Percentiles rank a stretch among this genome's conserved stretches.
These are phyloP conservation scores for Thamnophis elegans DNA, from an alignment of 2,797 vertebrate species.

Conservation along the genomic window DNA sequence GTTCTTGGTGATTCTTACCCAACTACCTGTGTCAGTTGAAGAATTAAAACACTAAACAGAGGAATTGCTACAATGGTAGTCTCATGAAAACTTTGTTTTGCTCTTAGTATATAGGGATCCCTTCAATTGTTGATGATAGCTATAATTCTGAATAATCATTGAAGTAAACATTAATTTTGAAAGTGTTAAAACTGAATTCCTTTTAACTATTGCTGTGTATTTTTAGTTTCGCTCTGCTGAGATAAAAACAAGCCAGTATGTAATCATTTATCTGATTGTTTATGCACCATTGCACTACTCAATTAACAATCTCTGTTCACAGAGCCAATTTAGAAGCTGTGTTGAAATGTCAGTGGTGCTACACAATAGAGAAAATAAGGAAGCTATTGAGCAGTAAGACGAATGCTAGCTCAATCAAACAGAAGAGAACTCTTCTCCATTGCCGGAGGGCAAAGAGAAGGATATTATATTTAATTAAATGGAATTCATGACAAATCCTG, in stretches of 20 bases:
- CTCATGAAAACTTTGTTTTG: background rate
- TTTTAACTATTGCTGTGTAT: background rate
- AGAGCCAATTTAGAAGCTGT: conserved; percentile 53
- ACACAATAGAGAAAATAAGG: conserved; percentile 20
- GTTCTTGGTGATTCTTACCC: background rate
- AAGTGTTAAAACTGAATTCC: background rate
- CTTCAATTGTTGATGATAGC: background rate
- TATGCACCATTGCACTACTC: conserved; percentile 60
- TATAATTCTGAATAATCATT: background rate
- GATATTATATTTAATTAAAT: background rate
- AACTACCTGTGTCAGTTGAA: background rate
- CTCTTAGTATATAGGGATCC: background rate
- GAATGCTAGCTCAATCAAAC: background rate
- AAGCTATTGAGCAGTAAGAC: conserved; percentile 38
- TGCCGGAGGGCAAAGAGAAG: background rate
- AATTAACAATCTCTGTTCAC: conserved; percentile 47
- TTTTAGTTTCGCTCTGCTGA: background rate
- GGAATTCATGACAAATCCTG: background rate
- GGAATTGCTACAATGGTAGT: background rate
- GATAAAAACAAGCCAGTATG: conserved; percentile 9
- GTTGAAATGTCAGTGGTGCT: conserved; percentile 45
- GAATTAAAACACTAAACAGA: background rate
- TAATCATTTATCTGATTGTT: conserved; percentile 41
- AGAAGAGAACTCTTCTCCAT: conserved; percentile 20
- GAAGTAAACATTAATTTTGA: background rate